phyloP scores from a whole-genome alignment of 2,113 vertebrate species.

The Diadophis punctatus region DNA sequence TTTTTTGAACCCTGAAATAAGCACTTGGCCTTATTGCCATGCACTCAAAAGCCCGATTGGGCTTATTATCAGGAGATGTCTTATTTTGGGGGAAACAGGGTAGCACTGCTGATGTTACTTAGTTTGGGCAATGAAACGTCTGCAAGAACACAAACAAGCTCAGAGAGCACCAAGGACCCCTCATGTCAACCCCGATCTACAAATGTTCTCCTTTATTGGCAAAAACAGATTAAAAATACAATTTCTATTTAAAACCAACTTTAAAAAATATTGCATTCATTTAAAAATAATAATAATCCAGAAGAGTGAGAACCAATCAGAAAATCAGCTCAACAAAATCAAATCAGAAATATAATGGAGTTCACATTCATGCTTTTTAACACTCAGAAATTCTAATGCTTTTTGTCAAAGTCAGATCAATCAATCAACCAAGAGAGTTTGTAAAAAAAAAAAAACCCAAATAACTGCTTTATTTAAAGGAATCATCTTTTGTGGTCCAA shows the following conservation, averaged over 20 bases:
- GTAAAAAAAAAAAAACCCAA: slow-evolving; percentile 36
- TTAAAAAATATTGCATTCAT: not conserved
- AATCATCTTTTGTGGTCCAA: slow-evolving; percentile 52
- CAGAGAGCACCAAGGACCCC: not conserved
- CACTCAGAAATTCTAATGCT: not conserved
- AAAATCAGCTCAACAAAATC: not conserved
- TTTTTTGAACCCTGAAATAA: too few relatives aligned
- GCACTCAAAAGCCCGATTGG: too few relatives aligned
- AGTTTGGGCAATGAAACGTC: not conserved
- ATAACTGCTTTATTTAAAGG: slow-evolving; percentile 25
- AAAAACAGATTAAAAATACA: not conserved
- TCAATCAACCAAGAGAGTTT: not conserved
- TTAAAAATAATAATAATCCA: not conserved
- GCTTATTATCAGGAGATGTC: too few relatives aligned
- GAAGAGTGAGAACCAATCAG: not conserved
- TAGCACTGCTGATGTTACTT: too few relatives aligned
- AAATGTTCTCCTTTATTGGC: not conserved
- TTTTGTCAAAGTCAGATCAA: not conserved
- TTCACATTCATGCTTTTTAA: not conserved
- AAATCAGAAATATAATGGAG: not conserved
- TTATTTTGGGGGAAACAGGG: too few relatives aligned
- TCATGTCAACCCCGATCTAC: not conserved
- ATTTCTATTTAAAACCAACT: not conserved
- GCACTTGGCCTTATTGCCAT: too few relatives aligned
- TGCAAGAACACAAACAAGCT: not conserved